Evolutionary conservation across 2,113 vertebrate species (phyloP).

Genomic region (Neotragus pygmaeus): DNA sequence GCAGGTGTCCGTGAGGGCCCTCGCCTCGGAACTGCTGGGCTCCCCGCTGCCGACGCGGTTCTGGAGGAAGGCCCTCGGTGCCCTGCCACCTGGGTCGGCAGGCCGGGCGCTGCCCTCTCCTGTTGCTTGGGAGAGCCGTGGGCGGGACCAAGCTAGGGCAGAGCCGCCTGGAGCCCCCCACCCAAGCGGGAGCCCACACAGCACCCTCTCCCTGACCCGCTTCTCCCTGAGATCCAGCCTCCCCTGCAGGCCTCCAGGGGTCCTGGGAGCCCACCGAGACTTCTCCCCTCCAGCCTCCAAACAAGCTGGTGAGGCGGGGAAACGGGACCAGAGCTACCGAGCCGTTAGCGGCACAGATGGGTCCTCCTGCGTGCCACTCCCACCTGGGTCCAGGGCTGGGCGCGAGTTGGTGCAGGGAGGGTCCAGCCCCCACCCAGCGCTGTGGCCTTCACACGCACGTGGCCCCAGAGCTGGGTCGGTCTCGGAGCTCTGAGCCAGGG

Average conservation of each 20-base stretch:
- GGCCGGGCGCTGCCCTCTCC: background rate
- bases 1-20: accelerated
- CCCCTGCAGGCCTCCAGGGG: background rate
- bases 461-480: no score
- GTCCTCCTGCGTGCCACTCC: accelerated
- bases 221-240: background rate
- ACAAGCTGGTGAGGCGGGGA: background rate
- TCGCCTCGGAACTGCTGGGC: accelerated
- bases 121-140: background rate
- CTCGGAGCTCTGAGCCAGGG: accelerated
- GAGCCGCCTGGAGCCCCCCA: background rate
- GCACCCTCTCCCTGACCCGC: background rate
- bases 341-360: accelerated
- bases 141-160: background rate
- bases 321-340: background rate
- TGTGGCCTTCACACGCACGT: accelerated
- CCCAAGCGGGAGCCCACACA: accelerated
- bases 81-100: background rate
- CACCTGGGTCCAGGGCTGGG: accelerated
- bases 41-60: background rate
- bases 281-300: background rate
- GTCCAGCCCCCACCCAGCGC: background rate
- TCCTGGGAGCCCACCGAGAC: background rate
- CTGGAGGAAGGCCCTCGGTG: background rate
- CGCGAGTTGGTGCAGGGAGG: background rate